These are phyloP conservation scores for Vesta saturnalis DNA, from an alignment of 2,888 invertebrate species.

Conservation along the genomic window DNA sequence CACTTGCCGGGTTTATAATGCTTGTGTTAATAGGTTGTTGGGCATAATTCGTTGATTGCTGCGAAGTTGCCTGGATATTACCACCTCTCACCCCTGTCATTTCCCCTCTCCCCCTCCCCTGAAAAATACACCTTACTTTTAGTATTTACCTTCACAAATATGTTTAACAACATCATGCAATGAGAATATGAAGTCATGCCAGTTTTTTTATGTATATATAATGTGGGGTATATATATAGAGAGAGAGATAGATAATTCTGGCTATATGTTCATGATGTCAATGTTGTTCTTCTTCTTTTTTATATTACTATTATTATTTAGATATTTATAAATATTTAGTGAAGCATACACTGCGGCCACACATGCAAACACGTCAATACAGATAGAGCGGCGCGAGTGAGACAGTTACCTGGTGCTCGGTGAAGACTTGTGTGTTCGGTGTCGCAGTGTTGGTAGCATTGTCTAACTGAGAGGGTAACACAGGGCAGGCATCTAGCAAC, in stretches of 20 bases:
- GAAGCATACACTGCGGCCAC: constrained; percentile 36
- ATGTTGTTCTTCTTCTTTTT: constrained; percentile 17
- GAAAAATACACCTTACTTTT: constrained; percentile 45
- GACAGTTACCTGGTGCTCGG: constrained; percentile 60
- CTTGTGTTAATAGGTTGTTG: constrained; percentile 34
- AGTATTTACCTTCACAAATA: background rate
- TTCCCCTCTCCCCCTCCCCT: constrained; percentile 72
- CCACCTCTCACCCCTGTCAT: constrained; percentile 66
- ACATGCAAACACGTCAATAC: constrained; percentile 39
- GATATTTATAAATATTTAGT: too few relatives aligned
- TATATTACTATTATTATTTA: too few relatives aligned
- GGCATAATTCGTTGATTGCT: constrained; percentile 33
- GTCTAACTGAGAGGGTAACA: constrained; percentile 88
- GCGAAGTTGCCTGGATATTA: constrained; percentile 50
- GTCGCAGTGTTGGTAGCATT: constrained; percentile 80
- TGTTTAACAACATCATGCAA: constrained; percentile 16
- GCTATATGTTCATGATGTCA: constrained; percentile 18
- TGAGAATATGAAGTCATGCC: constrained; percentile 21
- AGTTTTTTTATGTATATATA: constrained; percentile 11
- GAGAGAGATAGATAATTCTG: background rate
- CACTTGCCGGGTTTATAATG: constrained; percentile 26
- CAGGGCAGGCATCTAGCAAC: constrained; percentile 95
- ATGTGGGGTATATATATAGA: constrained; percentile 2
- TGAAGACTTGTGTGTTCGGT: constrained; percentile 62
- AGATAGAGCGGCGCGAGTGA: constrained; percentile 44